Conservation (phyloP, 1,140 invertebrate species). For the Campoletis sonorensis region DNA sequence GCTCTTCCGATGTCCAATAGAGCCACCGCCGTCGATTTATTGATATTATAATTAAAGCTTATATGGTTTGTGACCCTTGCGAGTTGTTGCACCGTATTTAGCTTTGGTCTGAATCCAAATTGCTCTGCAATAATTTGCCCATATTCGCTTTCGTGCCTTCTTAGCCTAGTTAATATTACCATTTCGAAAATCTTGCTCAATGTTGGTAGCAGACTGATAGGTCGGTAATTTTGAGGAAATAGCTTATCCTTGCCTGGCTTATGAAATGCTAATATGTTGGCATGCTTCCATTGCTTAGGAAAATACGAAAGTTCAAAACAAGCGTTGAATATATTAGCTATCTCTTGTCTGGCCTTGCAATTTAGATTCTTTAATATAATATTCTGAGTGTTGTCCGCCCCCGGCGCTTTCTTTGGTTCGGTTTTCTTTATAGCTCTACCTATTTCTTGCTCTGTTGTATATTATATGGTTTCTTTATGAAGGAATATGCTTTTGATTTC, state of each 20-base stretch:
- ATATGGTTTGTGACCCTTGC: slow-evolving; percentile 59
- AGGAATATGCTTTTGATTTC: too few relatives aligned
- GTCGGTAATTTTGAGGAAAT: slow-evolving; percentile 60
- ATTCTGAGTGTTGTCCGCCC: slow-evolving; percentile 55
- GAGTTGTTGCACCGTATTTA: slow-evolving; percentile 62
- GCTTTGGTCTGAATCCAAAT: slow-evolving; percentile 63
- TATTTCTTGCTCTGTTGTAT: slow-evolving; percentile 14
- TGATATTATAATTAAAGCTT: slow-evolving; percentile 50
- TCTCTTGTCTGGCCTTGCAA: too few relatives aligned
- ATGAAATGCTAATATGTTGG: slow-evolving; percentile 52
- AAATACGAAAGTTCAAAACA: slow-evolving; percentile 56
- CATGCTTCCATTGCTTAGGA: slow-evolving; percentile 58
- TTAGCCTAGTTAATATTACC: slow-evolving; percentile 57
- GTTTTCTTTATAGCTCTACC: slow-evolving; percentile 26
- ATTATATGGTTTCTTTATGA: neutral
- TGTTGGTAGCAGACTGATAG: slow-evolving; percentile 63
- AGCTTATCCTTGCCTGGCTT: slow-evolving; percentile 65
- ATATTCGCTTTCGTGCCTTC: slow-evolving; percentile 32
- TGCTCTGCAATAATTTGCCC: slow-evolving; percentile 53
- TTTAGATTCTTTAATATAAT: slow-evolving; percentile 58
- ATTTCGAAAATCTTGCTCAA: slow-evolving; percentile 65
- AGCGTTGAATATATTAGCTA: slow-evolving; percentile 60
- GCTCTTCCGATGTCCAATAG: slow-evolving; percentile 65
- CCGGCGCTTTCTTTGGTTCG: slow-evolving; percentile 60
- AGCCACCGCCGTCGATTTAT: slow-evolving; percentile 53